Percentiles rank a stretch among this genome's conserved stretches.
Conservation (phyloP, 37 sponge, comb jelly and placozoan genomes). For the Diacarnus erythraeanus region DNA sequence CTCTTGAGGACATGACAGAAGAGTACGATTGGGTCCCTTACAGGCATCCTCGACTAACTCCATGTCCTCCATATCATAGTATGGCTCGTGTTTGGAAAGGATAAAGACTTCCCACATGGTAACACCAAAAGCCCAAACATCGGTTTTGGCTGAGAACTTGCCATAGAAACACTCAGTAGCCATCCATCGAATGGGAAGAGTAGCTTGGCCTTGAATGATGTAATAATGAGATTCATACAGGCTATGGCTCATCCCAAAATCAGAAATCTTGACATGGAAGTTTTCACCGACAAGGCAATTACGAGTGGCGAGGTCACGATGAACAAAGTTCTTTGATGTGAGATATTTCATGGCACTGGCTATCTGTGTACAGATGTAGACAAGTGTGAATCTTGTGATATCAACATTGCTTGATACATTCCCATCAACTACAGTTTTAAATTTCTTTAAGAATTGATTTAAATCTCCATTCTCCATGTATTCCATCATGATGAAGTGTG, state of each 20-base stretch:
- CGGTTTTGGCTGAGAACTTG: constrained; percentile 58
- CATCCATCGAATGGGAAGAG: constrained; percentile 72
- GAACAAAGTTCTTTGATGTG: constrained; percentile 52
- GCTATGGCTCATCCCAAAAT: constrained; percentile 61
- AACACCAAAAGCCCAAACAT: constrained; percentile 63
- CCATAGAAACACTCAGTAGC: constrained; percentile 72
- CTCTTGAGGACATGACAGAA: constrained; percentile 5
- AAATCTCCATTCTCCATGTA: constrained; percentile 78
- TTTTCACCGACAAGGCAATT: constrained; percentile 70
- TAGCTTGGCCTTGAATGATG: constrained; percentile 37
- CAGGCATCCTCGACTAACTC: constrained; percentile 56
- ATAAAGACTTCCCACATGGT: constrained; percentile 71
- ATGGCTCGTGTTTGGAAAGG: constrained; percentile 43
- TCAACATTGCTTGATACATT: neutral
- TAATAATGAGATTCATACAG: constrained; percentile 61
- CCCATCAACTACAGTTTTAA: neutral
- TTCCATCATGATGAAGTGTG: constrained; percentile 68
- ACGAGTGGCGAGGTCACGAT: constrained; percentile 72
- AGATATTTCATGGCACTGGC: constrained; percentile 74
- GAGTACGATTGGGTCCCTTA: constrained; percentile 7
- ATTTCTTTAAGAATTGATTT: constrained; percentile 51
- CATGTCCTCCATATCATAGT: constrained; percentile 37
- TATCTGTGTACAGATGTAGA: constrained; percentile 56
- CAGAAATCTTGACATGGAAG: constrained; percentile 61
- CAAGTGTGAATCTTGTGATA: constrained; percentile 2